These are phyloP conservation scores for Rhagonycha fulva DNA, from an alignment of 2,888 invertebrate genomes.

Conservation along the genomic window DNA sequence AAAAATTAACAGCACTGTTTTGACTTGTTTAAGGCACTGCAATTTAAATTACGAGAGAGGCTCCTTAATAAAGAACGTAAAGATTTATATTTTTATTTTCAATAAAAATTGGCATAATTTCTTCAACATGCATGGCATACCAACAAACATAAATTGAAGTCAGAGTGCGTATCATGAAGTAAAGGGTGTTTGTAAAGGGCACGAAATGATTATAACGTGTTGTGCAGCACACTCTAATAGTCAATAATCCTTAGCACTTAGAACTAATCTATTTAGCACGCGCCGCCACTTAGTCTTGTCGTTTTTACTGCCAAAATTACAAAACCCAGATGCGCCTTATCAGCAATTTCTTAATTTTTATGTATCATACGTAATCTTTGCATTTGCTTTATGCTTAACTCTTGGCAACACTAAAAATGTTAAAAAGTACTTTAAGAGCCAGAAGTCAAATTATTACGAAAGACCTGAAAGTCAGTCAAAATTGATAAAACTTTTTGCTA, in stretches of 20 bases:
- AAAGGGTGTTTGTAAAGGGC: slow-evolving; percentile 30
- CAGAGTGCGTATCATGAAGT: slow-evolving; percentile 27
- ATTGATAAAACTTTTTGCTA: not conserved
- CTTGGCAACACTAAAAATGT: not conserved
- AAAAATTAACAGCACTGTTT: too few relatives aligned
- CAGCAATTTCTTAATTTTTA: not conserved
- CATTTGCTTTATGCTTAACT: not conserved
- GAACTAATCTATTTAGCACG: slow-evolving; percentile 35
- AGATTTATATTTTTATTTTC: not conserved
- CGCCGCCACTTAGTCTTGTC: slow-evolving; percentile 37
- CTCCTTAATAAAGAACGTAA: too few relatives aligned
- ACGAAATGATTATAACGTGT: slow-evolving; percentile 30
- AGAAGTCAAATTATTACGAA: not conserved
- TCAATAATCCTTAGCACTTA: slow-evolving; percentile 35
- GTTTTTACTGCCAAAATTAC: slow-evolving; percentile 34
- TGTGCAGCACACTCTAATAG: slow-evolving; percentile 32
- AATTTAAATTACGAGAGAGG: too few relatives aligned
- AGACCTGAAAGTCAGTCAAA: not conserved
- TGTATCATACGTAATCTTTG: not conserved
- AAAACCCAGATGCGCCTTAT: slow-evolving; percentile 32
- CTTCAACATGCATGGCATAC: slow-evolving; percentile 1
- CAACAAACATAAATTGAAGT: slow-evolving; percentile 22
- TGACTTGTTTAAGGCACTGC: too few relatives aligned
- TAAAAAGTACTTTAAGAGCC: not conserved
- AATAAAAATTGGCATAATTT: not conserved